Evolutionary conservation across 2,797 vertebrate genomes (phyloP), one percentile per base, ranked within the genome.

Genomic region (Tapirus indicus): DNA sequence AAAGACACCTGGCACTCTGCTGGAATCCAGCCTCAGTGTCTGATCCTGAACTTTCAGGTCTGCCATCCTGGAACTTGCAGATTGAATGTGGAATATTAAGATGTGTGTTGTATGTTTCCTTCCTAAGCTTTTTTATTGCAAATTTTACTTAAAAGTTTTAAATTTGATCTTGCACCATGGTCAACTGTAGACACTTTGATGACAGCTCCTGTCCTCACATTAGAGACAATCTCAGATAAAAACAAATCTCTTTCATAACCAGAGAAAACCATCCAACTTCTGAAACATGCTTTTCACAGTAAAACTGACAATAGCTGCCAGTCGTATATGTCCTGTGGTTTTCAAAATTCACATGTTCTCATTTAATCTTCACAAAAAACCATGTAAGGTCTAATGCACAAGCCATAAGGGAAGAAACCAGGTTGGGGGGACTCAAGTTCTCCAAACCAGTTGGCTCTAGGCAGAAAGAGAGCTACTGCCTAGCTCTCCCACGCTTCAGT

Each of bases 171-270:
- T 17, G 8, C 35, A 47, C 16, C 17, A n/a, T 4, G 12, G 44
- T 75, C 72, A 90, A 38, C 71, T 85, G 6, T 44, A 86, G 44
- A 38, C 25, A 88, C 54, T 62, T 8, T 68, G 58, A n/a, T 74
- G 74, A 64, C 25, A 54, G 64, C 13, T 56, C 47, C 71, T 82
- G 7, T 80, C 52, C 79, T 91, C 93, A 90, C 66, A 44, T 32
- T 54, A 82, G 49, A 66, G 27, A 82, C 52, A 60, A 91, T n/a
- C 4, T 68, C 96, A 78, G 83, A 85, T 35, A 27, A 95, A 95
- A 92, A 66, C 32, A n/a, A 85, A 54, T 41, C 12, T 62, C 49
- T 38, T 49, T 72, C 54, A 44, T n/a, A 86, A 56, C 8, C 49
- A 25, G 29, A 86, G 52, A 95, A 96, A 94, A 82, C 14, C 14